Evolutionary conservation across 2,113 vertebrate species (phyloP), one percentile per base, ranked within the genome.

Genomic region (Sturnus vulgaris): DNA sequence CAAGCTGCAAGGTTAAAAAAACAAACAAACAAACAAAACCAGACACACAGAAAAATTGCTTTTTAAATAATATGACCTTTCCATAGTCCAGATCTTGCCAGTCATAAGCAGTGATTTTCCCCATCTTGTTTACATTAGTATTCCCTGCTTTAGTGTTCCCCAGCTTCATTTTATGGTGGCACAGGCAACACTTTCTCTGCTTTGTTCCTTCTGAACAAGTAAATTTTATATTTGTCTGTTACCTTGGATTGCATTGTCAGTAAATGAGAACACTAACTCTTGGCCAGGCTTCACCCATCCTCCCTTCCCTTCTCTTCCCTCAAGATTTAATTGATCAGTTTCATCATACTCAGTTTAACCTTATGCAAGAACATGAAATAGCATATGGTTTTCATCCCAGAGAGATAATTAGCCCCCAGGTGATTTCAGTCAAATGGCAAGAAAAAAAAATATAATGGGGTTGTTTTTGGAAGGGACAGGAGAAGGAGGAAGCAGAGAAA

Each of bases 331-430:
- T 60, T 44, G 88, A 97, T 97, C 76, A 14, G 82, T 99, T 99
- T 99, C 98, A 98, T 99, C 99, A 99, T 97, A 96, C 91, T 80
- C 71, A 87, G 78, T 95, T 97, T 97, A 98, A 98, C 98, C 98
- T 99, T 98, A 99, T 98, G 98, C 98, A 99, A 99, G 98, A 98
- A 76, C 44, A 60, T 98, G 98, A 98, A 99, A 99, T 90, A 86
- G 96, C 96, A 95, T 97, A 96, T 86, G 52, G 66, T 93, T 95
- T 96, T 96, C 95, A 89, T 97, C 94, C 97, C 97, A 85, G 97
- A 96, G 97, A 97, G 98, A 98, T 99, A 99, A 99, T 98, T 98
- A 98, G 98, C 86, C 98, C 92, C 98, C 98, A 66, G 94, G 98
- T 98, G 98, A 98, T 96, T 98, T 98, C 90, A 92, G 79, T 76